Conservation (phyloP, 2,797 vertebrate genomes). For the Chanos chanos region DNA sequence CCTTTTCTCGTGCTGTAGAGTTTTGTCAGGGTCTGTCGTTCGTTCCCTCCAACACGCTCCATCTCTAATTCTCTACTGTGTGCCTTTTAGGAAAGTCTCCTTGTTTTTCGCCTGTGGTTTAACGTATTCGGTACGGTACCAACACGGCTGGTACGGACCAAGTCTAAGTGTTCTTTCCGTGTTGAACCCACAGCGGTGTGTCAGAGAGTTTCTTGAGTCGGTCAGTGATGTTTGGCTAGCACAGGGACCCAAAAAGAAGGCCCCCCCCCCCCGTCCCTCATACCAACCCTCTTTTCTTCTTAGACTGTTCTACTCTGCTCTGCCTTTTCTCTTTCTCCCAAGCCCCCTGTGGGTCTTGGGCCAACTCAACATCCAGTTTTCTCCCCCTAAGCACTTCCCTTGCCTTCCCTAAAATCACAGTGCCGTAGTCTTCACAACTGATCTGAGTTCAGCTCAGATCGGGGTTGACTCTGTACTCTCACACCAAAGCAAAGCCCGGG, state of each 20-base stretch:
- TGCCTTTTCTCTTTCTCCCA: conserved; percentile 45
- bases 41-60: not conserved
- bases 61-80: conserved; percentile 18
- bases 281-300: conserved; percentile 19
- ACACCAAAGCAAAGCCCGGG: conserved; percentile 34
- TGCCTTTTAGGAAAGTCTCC: conserved; percentile 33
- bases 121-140: not conserved
- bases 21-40: conserved; percentile 18
- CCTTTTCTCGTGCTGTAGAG: conserved; percentile 19
- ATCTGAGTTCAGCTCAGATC: conserved; percentile 19
- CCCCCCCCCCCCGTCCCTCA: conserved; percentile 24
- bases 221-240: conserved; percentile 12
- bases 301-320: conserved; percentile 15
- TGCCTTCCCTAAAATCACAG: conserved; percentile 48
- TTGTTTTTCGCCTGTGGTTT: not conserved
- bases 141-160: not conserved
- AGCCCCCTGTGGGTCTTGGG: conserved; percentile 25
- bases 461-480: conserved; percentile 15
- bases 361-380: conserved; percentile 52
- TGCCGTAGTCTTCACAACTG: conserved; percentile 18
- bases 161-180: not conserved
- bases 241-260: not conserved
- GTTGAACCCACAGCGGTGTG: conserved; percentile 8
- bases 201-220: too few relatives aligned
- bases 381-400: conserved; percentile 19